Evolutionary conservation across 2,888 invertebrate genomes (phyloP).

Genomic region (Meteorus colon): DNA sequence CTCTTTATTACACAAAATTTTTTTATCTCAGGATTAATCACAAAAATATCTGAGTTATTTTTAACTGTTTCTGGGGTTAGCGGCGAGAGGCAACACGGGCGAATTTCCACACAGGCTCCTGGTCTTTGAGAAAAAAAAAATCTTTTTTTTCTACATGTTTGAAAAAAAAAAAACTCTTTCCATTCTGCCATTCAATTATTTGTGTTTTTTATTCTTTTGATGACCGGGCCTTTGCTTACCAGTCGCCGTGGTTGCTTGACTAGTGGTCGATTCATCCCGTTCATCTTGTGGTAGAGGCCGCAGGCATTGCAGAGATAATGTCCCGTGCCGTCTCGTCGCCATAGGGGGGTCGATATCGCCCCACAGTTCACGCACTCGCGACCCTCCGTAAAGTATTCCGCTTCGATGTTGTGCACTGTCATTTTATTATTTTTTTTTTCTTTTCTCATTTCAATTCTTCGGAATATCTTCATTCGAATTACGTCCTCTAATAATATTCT

Average conservation of each 20-base stretch:
- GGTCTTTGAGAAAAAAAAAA: conserved; percentile 51
- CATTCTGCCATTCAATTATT: conserved; percentile 4
- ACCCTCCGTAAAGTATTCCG: conserved; percentile 81
- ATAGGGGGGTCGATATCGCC: conserved; percentile 95
- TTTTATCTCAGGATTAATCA: conserved; percentile 8
- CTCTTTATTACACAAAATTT: conserved; percentile 37
- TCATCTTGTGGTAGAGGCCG: conserved; percentile 99
- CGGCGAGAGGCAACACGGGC: conserved; percentile 65
- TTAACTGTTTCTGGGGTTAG: conserved; percentile 11
- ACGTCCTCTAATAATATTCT: not conserved
- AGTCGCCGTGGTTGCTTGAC: conserved; percentile 93
- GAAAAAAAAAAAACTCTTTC: not conserved
- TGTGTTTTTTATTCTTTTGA: conserved; percentile 20
- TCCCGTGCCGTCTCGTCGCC: conserved; percentile 97
- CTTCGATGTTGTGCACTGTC: conserved; percentile 71
- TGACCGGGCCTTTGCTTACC: conserved; percentile 79
- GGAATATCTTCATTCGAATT: not conserved
- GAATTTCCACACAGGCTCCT: conserved; percentile 73
- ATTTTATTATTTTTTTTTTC: conserved; percentile 46
- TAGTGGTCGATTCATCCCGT: conserved; percentile 93
- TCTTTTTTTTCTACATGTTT: conserved; percentile 5
- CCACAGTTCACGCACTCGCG: conserved; percentile 99
- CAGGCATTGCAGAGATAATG: conserved; percentile 99
- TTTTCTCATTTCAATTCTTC: conserved; percentile 15
- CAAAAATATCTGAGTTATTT: not conserved